Evolutionary conservation across 2,888 invertebrate species (phyloP).

Genomic region (Molorchus minor): DNA sequence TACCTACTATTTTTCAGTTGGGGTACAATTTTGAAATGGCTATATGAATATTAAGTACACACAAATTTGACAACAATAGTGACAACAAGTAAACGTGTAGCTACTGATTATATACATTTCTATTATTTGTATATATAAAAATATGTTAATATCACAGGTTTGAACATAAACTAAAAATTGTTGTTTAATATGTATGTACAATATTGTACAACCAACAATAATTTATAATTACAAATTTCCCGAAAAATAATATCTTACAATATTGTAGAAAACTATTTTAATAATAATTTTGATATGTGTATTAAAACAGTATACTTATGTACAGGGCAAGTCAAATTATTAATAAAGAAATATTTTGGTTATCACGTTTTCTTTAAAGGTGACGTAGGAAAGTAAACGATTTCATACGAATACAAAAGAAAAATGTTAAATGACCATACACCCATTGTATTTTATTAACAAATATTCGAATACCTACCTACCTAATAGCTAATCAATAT

Average conservation of each 20-base stretch:
- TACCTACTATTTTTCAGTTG: not conserved
- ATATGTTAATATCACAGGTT: slow-evolving; percentile 53
- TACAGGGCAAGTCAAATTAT: not conserved
- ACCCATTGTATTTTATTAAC: too few relatives aligned
- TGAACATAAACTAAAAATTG: slow-evolving; percentile 42
- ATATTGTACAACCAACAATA: slow-evolving; percentile 32
- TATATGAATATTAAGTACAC: slow-evolving; percentile 4
- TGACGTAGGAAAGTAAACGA: too few relatives aligned
- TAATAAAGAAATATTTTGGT: too few relatives aligned
- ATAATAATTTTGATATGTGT: slow-evolving; percentile 5
- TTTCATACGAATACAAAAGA: too few relatives aligned
- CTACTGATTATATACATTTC: slow-evolving; percentile 32
- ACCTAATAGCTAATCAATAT: too few relatives aligned
- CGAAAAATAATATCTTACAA: slow-evolving; percentile 4
- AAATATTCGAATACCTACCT: too few relatives aligned
- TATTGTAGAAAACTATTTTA: slow-evolving; percentile 10
- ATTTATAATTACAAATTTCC: not conserved
- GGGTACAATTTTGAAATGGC: not conserved
- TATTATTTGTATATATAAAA: slow-evolving; percentile 26
- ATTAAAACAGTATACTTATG: not conserved
- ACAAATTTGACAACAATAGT: too few relatives aligned
- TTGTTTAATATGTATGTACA: too few relatives aligned
- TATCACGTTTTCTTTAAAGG: too few relatives aligned
- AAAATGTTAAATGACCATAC: too few relatives aligned
- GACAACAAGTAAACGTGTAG: slow-evolving; percentile 14